Base-by-base conservation (phyloP, 2,113 vertebrate species). In the Sphaerodactylus townsendi region DNA sequence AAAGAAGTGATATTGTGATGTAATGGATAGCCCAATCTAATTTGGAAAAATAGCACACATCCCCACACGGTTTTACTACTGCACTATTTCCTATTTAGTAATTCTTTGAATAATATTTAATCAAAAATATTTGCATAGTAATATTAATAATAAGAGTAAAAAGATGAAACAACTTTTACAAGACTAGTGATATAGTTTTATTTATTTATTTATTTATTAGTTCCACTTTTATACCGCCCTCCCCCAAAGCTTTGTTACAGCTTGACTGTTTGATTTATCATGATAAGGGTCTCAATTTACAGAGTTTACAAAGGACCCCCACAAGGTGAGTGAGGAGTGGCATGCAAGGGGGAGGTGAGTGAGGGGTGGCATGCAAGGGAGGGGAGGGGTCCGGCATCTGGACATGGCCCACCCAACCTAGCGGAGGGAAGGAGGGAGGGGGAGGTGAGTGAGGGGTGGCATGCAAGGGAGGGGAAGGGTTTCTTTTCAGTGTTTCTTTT, bases 291-390 rank as follows among this genome's bases (percentile, higher is more conserved):
- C 69, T 83, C 65, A 90, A 82, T 90, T 90, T 92, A 83, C 83
- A 62, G 79, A 88, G 56, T 68, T 89, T 80, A 89, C 79, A 88
- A 92, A 92, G n/a, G n/a, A n/a, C n/a, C n/a, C n/a, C n/a, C n/a
- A n/a, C n/a, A n/a, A n/a, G n/a, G n/a, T n/a, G n/a, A n/a, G n/a
- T n/a, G n/a, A n/a, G n/a, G n/a, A n/a, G n/a, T n/a, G n/a, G n/a
- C n/a, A n/a, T n/a, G n/a, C n/a, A n/a, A n/a, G n/a, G n/a, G n/a
- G n/a, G n/a, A n/a, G n/a, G n/a, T n/a, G n/a, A n/a, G n/a, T n/a
- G n/a, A n/a, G n/a, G n/a, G n/a, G n/a, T n/a, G n/a, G n/a, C n/a
- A n/a, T n/a, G n/a, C n/a, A n/a, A n/a, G n/a, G n/a, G n/a, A n/a
- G n/a, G n/a, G n/a, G n/a, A n/a, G n/a, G n/a, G n/a, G n/a, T n/a